phyloP scores from a whole-genome alignment of 2,113 vertebrate genomes.

The Cochlearius cochlearius region DNA sequence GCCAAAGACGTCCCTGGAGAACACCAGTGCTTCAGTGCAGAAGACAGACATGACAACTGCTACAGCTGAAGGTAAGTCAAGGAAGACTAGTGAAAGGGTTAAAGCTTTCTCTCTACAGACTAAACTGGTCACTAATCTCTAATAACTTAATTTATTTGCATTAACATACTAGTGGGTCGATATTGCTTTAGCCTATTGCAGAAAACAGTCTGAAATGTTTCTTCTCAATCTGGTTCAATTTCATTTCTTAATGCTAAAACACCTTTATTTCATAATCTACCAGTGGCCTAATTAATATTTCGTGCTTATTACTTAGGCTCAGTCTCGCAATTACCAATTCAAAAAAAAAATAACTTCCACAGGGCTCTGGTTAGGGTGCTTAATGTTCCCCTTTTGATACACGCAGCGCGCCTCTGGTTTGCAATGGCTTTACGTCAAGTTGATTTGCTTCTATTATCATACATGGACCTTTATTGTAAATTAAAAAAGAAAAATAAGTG shows the following conservation, averaged over 20 bases:
- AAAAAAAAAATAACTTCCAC: not conserved
- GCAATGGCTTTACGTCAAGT: not conserved
- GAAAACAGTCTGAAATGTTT: not conserved
- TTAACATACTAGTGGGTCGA: not conserved
- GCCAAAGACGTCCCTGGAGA: not conserved
- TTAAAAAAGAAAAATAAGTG: not conserved
- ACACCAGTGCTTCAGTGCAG: not conserved
- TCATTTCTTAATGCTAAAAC: not conserved
- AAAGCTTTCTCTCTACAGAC: not conserved
- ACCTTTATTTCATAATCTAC: not conserved
- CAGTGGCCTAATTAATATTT: not conserved
- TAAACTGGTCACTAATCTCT: not conserved
- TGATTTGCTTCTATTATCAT: not conserved
- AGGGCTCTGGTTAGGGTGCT: not conserved
- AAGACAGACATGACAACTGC: not conserved
- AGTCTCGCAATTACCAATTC: not conserved
- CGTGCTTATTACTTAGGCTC: not conserved
- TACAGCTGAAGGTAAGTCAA: not conserved
- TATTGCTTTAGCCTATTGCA: not conserved
- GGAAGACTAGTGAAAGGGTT: not conserved
- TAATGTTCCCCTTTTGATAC: not conserved
- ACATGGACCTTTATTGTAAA: not conserved
- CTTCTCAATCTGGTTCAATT: not conserved
- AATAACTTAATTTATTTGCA: conserved; percentile 11
- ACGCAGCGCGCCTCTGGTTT: not conserved